phyloP scores from a whole-genome alignment of 2,113 vertebrate genomes.

The Myocastor coypus region DNA sequence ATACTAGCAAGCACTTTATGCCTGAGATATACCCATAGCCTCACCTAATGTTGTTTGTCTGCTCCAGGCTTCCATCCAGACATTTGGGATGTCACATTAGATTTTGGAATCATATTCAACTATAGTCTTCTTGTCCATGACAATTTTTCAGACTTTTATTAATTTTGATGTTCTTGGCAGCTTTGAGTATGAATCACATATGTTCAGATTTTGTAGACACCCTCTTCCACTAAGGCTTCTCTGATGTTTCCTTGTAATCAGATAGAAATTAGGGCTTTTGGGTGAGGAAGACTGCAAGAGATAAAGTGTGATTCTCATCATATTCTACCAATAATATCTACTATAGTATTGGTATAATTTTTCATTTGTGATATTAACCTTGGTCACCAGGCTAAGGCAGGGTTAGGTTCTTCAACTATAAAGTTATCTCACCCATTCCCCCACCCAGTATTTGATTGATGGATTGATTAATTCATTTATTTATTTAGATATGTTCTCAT shows the following conservation, averaged over 20 bases:
- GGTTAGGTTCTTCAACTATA: background rate
- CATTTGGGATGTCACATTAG: background rate
- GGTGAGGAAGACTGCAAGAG: background rate
- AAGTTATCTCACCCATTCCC: background rate
- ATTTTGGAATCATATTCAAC: background rate
- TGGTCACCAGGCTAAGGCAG: background rate
- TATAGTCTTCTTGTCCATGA: background rate
- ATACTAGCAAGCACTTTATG: background rate
- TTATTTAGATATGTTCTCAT: background rate
- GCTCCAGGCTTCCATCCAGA: background rate
- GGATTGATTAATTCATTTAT: background rate
- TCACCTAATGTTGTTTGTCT: background rate
- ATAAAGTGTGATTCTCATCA: background rate
- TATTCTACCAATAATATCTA: too few species aligned
- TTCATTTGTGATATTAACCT: background rate
- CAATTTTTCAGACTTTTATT: background rate
- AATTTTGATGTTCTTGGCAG: background rate
- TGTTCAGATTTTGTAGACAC: background rate
- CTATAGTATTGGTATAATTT: background rate
- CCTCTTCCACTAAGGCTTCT: background rate
- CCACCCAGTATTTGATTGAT: background rate
- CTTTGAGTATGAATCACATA: background rate
- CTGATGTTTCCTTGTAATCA: background rate
- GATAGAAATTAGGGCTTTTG: background rate
- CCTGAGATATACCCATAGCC: background rate